phyloP scores from a whole-genome alignment of 2,113 vertebrate species.

The Lagenorhynchus albirostris region DNA sequence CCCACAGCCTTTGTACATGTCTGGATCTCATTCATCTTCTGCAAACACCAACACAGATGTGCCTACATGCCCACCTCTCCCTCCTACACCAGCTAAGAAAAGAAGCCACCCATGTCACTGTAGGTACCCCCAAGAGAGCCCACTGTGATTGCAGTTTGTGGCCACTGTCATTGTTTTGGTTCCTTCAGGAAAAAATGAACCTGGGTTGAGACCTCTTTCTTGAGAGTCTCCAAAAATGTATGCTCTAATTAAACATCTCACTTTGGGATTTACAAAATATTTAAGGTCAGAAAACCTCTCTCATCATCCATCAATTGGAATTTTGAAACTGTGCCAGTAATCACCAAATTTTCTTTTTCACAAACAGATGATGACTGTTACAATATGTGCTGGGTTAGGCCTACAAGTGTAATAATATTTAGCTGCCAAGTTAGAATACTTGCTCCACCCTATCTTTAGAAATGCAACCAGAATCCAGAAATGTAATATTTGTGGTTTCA shows the following conservation, averaged over 20 bases:
- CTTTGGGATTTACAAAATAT: neutral
- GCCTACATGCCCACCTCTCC: neutral
- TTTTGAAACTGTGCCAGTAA: neutral
- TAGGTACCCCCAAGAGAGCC: neutral
- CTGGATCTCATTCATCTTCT: neutral
- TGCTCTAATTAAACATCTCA: neutral
- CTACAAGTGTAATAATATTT: neutral
- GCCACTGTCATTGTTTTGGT: neutral
- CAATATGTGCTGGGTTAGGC: neutral
- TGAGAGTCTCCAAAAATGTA: neutral
- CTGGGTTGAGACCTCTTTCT: neutral
- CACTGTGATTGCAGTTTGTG: neutral
- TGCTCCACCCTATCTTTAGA: neutral
- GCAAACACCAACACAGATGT: neutral
- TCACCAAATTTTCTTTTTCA: neutral
- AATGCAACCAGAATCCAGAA: neutral
- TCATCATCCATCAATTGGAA: neutral
- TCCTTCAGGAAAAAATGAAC: neutral
- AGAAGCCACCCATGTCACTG: neutral
- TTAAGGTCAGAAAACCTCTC: neutral
- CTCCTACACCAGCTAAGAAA: slow-evolving; percentile 25
- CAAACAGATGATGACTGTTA: neutral
- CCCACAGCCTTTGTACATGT: neutral
- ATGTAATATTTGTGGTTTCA: neutral
- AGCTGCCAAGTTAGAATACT: neutral